Evolutionary conservation across 1,140 invertebrate species (phyloP), one percentile per base, ranked within the genome.

Genomic region (Drosophila mojavensis): DNA sequence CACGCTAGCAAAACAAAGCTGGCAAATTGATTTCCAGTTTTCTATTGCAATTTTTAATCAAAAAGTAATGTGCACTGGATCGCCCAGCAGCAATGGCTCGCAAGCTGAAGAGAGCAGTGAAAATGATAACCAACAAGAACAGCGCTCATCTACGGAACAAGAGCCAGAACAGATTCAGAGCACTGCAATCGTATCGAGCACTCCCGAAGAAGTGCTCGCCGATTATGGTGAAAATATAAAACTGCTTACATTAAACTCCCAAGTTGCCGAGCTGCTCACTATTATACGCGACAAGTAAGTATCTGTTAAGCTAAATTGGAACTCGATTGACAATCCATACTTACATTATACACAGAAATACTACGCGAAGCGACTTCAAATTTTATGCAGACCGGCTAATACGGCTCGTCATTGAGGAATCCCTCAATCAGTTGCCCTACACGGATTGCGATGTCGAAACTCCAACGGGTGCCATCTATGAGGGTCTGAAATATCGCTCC

Each of bases 351-450:
- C 64, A 0, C 92, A 98, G 98, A 93, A 97, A 97, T 75, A 99
- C 98, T 30, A 94, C 95, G 9, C 94, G 98, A 81, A 98, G 97
- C 93, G 98, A 99, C 93, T 99, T 99, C 92, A 99, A 99, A 92
- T 99, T 99, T 93, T 99, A 98, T 93, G 98, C 98, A 7, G 98
- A 99, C 93, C 95, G 98, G 41, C 91, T 98, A 91, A 99, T 99
- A 84, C 95, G 98, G 24, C 93, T 99, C 55, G 98, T 99, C 4
- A 98, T 99, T 75, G 99, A 99, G 93, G 98, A 99, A 93, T 99
- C 98, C 78, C 94, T 99, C 36, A 99, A 99, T 93, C 98, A 99
- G 90, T 93, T 99, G 50, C 98, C 98, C 26, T 99, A 99, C 92
- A 95, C 96, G 7, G 95, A 97, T 92, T 96, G 96, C 92, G 94